These are phyloP conservation scores for Elysia chlorotica DNA, from an alignment of 1,140 invertebrate species.

Conservation along the genomic window DNA sequence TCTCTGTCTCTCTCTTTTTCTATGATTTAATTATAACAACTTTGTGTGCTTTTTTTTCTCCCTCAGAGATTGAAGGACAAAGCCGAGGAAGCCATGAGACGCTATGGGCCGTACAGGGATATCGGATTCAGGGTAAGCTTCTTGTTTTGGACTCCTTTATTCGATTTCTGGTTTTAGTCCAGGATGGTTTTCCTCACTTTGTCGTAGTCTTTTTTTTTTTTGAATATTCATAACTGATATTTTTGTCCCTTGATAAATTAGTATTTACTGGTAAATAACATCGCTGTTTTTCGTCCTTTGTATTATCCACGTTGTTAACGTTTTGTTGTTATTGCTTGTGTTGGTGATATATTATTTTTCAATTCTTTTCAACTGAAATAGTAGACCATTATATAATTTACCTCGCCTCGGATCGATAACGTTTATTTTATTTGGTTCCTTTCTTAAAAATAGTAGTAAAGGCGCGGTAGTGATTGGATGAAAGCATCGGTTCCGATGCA, in stretches of 20 bases:
- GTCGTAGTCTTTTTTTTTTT: not conserved
- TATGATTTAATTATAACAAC: too few species aligned
- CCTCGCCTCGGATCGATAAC: too few species aligned
- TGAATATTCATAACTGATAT: not conserved
- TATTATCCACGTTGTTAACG: not conserved
- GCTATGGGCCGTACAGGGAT: constrained; percentile 22
- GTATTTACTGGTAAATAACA: not conserved
- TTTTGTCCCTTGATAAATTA: not conserved
- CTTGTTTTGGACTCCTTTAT: not conserved
- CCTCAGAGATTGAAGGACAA: constrained; percentile 12
- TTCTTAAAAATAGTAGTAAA: too few species aligned
- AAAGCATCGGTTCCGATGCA: too few species aligned
- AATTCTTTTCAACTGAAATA: too few species aligned
- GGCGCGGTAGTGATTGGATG: too few species aligned
- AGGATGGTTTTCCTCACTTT: not conserved
- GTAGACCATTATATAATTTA: too few species aligned
- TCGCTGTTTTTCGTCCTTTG: not conserved
- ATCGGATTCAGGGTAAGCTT: constrained; percentile 21
- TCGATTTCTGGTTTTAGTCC: not conserved
- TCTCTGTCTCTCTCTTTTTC: too few species aligned
- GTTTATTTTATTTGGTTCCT: too few species aligned
- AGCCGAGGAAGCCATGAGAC: constrained; percentile 25
- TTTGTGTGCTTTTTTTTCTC: not conserved
- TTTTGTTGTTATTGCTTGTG: too few species aligned
- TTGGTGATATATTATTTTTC: too few species aligned